Percentiles rank a stretch among this genome's conserved stretches.
phyloP scores from a whole-genome alignment of 2,797 vertebrate genomes.

The Sebastes jordani region DNA sequence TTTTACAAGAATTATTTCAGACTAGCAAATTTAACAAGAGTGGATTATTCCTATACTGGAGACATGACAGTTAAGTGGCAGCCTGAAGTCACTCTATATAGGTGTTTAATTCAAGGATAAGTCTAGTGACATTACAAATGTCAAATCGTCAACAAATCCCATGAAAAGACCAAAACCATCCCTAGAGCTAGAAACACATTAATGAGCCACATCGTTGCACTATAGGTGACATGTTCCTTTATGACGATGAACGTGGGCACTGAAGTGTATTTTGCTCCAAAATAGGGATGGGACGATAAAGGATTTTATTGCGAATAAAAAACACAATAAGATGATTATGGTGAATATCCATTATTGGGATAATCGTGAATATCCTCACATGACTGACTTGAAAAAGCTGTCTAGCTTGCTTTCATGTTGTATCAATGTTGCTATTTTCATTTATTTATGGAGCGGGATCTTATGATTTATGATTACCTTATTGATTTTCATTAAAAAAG shows the following conservation, averaged over 20 bases:
- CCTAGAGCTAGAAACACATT: neutral
- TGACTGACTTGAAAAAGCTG: neutral
- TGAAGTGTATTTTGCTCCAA: fast-evolving
- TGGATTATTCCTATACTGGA: neutral
- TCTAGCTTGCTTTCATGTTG: too few species aligned
- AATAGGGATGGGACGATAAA: too few species aligned
- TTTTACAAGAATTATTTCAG: constrained; percentile 8
- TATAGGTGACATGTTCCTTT: too few species aligned
- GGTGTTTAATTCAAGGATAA: neutral
- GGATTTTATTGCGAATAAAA: fast-evolving
- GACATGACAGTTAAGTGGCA: neutral
- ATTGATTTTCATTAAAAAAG: too few species aligned
- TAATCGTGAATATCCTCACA: neutral
- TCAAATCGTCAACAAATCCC: neutral
- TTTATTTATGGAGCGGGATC: neutral
- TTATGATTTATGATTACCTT: neutral
- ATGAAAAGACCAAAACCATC: neutral
- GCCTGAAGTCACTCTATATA: neutral
- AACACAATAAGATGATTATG: fast-evolving
- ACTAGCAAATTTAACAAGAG: neutral
- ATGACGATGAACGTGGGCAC: too few species aligned
- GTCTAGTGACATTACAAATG: neutral
- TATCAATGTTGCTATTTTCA: neutral
- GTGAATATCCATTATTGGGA: neutral
- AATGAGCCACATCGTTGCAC: too few species aligned